Evolutionary conservation across 64 coral and sea anemone genomes (phyloP), one percentile per base, ranked within the genome.

Genomic region (Porites lutea): DNA sequence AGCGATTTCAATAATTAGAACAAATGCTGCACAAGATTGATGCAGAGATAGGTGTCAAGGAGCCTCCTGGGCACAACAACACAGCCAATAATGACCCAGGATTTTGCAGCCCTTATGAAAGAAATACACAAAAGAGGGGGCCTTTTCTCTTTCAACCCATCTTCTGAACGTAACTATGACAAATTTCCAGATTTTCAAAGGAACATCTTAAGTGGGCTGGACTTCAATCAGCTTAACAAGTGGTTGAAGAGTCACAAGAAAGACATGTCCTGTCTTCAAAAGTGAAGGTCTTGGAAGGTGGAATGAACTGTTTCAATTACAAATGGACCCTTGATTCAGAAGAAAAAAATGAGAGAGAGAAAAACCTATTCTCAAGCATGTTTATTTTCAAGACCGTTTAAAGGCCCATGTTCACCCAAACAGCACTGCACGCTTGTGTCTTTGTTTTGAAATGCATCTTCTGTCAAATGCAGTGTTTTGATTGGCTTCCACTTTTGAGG

Each of bases 211-310:
- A 68, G 20, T 15, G 59, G 18, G 67, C 23, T 86, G 8, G 59
- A 70, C 11, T 86, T 68, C 51, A 70, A 57, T 44, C 23, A 68
- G 19, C 51, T 71, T 45, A 86, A 86, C 59, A 68, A 65, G 10
- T 86, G 82, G 82, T 68, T 86, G 48, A 68, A 65, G 2, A 15
- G 5, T n/a, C 82, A 86, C 51, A 86, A 86, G 7, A 83, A 83
- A 63, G 55, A 79, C 16, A 52, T 79, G 77, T 52, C 49, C 77
- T 48, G 68, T 37, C n/a, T 71, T 5, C 22, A 71, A 71, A 19
- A 71, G 68, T 71, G 68, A 71, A 27, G 16, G 68, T 7, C n/a
- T 22, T 71, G 16, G 22, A 68, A 68, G 22, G 65, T 68, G 14
- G 65, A 68, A 21, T 68, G 65, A 68, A 23, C 65, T 68, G 65